Base-by-base conservation (phyloP, 2,888 invertebrate genomes). In the Rhodophaea formosa region DNA sequence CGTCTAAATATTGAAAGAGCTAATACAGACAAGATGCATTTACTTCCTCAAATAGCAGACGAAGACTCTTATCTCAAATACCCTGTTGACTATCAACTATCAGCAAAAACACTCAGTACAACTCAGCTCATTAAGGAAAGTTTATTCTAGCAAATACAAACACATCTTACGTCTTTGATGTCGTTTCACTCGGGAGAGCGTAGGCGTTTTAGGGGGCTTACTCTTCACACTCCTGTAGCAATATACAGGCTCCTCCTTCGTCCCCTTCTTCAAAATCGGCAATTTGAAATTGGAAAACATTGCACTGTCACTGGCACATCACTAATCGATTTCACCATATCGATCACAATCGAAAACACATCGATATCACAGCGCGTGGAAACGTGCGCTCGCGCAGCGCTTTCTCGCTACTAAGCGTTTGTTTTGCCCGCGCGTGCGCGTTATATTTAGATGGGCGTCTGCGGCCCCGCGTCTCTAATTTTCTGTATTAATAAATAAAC, bases 271-370 rank as follows among this genome's bases (percentile, higher is more conserved):
- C 64, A 93, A 75, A 64, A 87, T 84, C 42, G 92, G 86, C 64
- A 93, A 75, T 77, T 93, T 93, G 75, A 93, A 92, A 65, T 92
- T 91, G 54, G 92, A 86, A 70, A 93, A 93, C 93, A 93, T 93
- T 68, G 66, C 62, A 39, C 39, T 39, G 8, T 39, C 39, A 47
- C 55, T 57, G 59, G 62, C 67, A 71, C 72, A 68, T 66, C 65
- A 71, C 69, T 64, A 57, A 62, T 62, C 59, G 52, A 52, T 51
- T 30, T 51, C 17, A 51, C 57, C 49, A 49, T 49, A 44, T 54
- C 39, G 46, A 39, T 49, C 35, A 51, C 51, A 51, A 51, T 51
- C 51, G 51, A 35, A 35, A 17, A 35, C 51, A 51, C 35, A 23
- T 45, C 55, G 47, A 35, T 54, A 70, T 61, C 68, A 64, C 71